Conservation (phyloP, 1,140 invertebrate genomes). For the Penaeus indicus region DNA sequence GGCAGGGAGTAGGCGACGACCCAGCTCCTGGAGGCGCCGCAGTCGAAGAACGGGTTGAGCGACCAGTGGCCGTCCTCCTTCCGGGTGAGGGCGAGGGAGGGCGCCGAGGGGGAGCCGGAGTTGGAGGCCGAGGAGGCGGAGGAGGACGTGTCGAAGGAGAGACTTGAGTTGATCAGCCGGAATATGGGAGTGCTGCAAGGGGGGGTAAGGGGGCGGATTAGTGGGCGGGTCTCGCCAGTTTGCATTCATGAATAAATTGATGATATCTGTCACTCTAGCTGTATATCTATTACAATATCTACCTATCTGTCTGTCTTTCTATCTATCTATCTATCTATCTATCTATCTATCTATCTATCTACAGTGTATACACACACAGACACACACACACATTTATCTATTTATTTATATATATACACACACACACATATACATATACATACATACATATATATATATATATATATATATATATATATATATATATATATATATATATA, state of each 20-base stretch:
- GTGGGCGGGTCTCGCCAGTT: background rate
- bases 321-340: background rate
- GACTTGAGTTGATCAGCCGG: background rate
- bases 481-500: background rate
- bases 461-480: background rate
- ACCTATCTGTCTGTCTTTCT: background rate
- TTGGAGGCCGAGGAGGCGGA: background rate
- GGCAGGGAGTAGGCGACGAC: conserved; percentile 46
- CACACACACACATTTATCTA: background rate
- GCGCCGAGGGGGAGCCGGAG: background rate
- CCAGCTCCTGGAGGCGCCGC: conserved; percentile 40
- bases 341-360: background rate
- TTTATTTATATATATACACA: background rate
- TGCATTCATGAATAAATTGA: background rate
- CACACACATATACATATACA: no score
- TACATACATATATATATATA: no score
- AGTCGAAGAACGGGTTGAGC: conserved; percentile 29
- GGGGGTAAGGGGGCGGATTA: background rate
- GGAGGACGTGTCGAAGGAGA: background rate
- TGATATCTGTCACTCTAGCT: background rate
- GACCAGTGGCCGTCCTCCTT: conserved; percentile 36
- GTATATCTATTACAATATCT: no score
- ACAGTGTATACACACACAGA: background rate
- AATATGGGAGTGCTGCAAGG: background rate
- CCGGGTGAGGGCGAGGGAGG: conserved; percentile 11